Evolutionary conservation across 2,113 vertebrate species (phyloP), one percentile per base, ranked within the genome.

Genomic region (Gallinago jamesoni): DNA sequence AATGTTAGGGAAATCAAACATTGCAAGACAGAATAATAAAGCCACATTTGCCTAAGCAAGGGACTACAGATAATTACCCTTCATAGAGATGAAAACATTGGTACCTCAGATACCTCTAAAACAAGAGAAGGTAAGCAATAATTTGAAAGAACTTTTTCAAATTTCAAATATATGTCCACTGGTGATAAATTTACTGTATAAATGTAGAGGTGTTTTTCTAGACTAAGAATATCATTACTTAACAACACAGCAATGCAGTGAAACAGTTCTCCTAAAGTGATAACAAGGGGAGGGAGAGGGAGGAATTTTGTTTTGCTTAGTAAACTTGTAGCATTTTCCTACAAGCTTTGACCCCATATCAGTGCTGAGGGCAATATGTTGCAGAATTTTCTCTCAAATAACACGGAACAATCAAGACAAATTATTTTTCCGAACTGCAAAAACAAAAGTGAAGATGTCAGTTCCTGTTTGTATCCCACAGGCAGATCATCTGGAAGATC

Each of bases 231-330:
- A 69, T 84, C 18, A 27, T 33, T 47, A 37, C 24, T 31, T 41
- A 81, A 48, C 30, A 74, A 27, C 4, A 60, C 28, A 39, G 53
- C 30, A 74, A n/a, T 2, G 50, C 33, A 45, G 53, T 45, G 12
- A 45, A 75, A 70, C 3, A 11, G 22, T 68, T 92, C 24, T 82
- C 16, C 63, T 33, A 8, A 35, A 39, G 1, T 78, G 16, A 84
- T 55, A 72, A 72, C 33, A 33, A 27, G 6, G 4, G 3, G 6
- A 1, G 0, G 3, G 5, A 4, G 24, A 30, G 4, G 53, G 53
- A 55, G 53, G 53, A 55, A 55, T 55, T 30, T 55, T 55, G 53
- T 67, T 79, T 85, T 5, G 2, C 24, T 72, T 56, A 15, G 22
- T 28, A 69, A 86, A 68, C 4, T 43, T 41, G 8, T 4, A 84